Evolutionary conservation across 1,140 invertebrate species (phyloP).

Genomic region (Ceratoteleas bidentatus): DNA sequence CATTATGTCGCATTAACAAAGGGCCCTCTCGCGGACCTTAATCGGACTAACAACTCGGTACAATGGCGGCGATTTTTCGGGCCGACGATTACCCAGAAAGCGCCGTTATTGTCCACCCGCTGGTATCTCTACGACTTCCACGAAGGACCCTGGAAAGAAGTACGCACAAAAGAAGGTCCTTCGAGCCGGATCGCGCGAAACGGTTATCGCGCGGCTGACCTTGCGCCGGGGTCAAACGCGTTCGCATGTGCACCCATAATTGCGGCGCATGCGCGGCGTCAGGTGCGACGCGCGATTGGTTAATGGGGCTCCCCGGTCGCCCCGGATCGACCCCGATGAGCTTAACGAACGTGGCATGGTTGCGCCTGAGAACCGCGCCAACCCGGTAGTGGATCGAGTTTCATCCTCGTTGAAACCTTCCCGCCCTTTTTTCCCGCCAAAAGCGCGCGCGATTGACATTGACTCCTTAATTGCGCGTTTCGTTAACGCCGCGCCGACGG

Average conservation of each 20-base stretch:
- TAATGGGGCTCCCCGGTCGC: conserved; percentile 63
- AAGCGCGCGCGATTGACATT: conserved; percentile 38
- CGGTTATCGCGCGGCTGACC: conserved; percentile 20
- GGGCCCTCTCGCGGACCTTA: too few species aligned
- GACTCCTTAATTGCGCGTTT: conserved; percentile 29
- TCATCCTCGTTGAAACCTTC: conserved; percentile 46
- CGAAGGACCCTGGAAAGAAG: not conserved
- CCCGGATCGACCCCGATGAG: conserved; percentile 75
- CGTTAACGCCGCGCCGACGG: conserved; percentile 26
- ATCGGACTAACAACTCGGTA: too few species aligned
- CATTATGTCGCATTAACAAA: too few species aligned
- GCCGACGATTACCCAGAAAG: too few species aligned
- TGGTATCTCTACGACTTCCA: too few species aligned
- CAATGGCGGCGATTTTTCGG: too few species aligned
- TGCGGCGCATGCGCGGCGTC: conserved; percentile 40
- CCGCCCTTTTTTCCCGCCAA: conserved; percentile 2
- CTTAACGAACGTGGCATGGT: conserved; percentile 79
- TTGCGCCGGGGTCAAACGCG: conserved; percentile 24
- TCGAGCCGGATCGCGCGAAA: not conserved
- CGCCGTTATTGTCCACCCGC: too few species aligned
- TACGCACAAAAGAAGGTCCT: not conserved
- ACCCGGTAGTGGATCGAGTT: conserved; percentile 51
- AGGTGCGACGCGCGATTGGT: conserved; percentile 58
- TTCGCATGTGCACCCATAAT: conserved; percentile 15
- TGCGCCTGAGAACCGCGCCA: conserved; percentile 70